phyloP scores from a whole-genome alignment of 2,113 vertebrate species.

The Xyrauchen texanus region DNA sequence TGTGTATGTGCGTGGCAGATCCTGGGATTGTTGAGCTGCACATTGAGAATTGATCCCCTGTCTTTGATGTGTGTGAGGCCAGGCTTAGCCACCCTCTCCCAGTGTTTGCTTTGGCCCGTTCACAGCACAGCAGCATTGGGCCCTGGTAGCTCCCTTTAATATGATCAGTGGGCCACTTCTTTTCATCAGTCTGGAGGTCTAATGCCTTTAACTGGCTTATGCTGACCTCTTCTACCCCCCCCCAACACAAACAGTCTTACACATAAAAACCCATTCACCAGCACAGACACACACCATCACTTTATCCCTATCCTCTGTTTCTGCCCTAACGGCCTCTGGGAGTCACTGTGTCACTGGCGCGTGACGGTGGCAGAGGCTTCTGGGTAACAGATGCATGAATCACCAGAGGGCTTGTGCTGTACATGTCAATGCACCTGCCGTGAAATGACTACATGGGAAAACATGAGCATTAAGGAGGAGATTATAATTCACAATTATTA shows the following conservation, averaged over 20 bases:
- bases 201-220: conserved; percentile 85
- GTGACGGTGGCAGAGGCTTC: conserved; percentile 64
- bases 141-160: conserved; percentile 80
- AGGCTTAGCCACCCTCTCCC: conserved; percentile 73
- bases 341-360: conserved; percentile 58
- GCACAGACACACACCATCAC: conserved; percentile 42
- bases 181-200: conserved; percentile 87
- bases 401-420: conserved; percentile 61
- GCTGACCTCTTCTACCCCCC: conserved; percentile 72
- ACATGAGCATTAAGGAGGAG: conserved; percentile 37
- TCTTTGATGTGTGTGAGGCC: conserved; percentile 59
- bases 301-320: conserved; percentile 37
- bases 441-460: conserved; percentile 57
- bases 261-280: conserved; percentile 36
- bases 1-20: not conserved
- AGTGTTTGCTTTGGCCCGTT: conserved; percentile 79
- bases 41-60: conserved; percentile 42
- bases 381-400: conserved; percentile 57
- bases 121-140: conserved; percentile 79
- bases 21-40: conserved; percentile 17
- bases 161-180: conserved; percentile 79
- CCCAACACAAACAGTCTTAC: conserved; percentile 55
- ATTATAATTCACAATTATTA: conserved; percentile 40
- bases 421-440: conserved; percentile 59
- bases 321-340: conserved; percentile 55